These are phyloP conservation scores for Aphelenchoides besseyi DNA, from an alignment of 1,140 invertebrate species.

Conservation along the genomic window DNA sequence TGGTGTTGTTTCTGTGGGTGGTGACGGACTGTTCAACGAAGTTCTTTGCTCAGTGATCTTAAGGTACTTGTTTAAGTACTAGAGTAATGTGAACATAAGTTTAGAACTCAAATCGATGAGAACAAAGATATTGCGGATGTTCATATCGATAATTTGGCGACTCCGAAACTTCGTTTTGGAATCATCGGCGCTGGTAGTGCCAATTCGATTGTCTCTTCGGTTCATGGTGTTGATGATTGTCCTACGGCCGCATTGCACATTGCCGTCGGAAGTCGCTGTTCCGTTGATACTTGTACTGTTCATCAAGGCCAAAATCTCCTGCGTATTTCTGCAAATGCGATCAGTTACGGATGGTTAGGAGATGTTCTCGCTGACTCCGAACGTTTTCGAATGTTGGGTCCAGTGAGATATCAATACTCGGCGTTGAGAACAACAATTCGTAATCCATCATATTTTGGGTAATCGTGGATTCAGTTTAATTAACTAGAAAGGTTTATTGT, in stretches of 20 bases:
- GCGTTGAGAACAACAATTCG: constrained; percentile 64
- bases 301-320: constrained; percentile 71
- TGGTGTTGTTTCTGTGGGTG: constrained; percentile 75
- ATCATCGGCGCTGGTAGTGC: constrained; percentile 71
- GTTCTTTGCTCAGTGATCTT: constrained; percentile 73
- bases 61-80: constrained; percentile 61
- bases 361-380: constrained; percentile 80
- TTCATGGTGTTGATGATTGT: constrained; percentile 79
- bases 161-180: constrained; percentile 67
- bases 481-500: constrained; percentile 25
- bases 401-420: constrained; percentile 78
- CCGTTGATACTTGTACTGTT: constrained; percentile 77
- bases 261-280: constrained; percentile 69
- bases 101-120: constrained; percentile 60
- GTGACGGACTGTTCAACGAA: constrained; percentile 79
- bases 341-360: constrained; percentile 83
- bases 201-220: constrained; percentile 76
- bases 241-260: constrained; percentile 78
- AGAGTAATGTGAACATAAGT: not conserved
- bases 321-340: constrained; percentile 74
- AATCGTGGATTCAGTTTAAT: not conserved
- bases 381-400: constrained; percentile 80
- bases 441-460: not conserved
- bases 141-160: constrained; percentile 69
- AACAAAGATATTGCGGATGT: constrained; percentile 65